Evolutionary conservation across 2,797 vertebrate genomes (phyloP), one percentile per base, ranked within the genome.

Genomic region (Helarctos malayanus): DNA sequence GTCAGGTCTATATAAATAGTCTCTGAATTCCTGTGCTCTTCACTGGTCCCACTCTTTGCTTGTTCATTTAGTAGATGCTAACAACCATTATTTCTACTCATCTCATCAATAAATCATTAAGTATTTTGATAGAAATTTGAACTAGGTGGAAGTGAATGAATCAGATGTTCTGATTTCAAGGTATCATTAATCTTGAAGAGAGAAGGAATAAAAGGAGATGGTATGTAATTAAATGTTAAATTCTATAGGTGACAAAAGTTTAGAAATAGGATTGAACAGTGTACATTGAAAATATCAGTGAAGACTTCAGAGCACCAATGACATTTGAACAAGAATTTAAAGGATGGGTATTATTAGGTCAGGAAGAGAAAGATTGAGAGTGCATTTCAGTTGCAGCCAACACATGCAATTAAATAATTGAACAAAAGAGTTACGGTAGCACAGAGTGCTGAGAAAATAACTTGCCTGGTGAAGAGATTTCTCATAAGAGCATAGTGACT

Each of bases 221-320:
- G 23, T 45, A 27, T 35, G 45, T 76, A 68, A 91, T 63, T 80
- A 95, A 80, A 81, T 29, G n/a, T 1, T 88, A 93, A 94, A 45
- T 80, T 69, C 32, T 41, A n/a, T 56, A 88, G 47, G 3, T 35
- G 63, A 49, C 7, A 32, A 69, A 90, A 61, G 3, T 87, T 54
- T 93, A 88, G n/a, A 83, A 71, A 56, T 15, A 57, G 18, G 4
- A 52, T 18, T 87, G 3, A 83, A 59, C 19, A 59, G 14, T 23
- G 12, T 45, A 27, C 32, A 80, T 41, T 93, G 41, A 59, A 86
- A 94, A 29, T 9, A 47, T 59, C 75, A 84, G 14, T 27, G 2
- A 79, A 65, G 21, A 5, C 73, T 84, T 93, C 47, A 80, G 4
- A 65, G 41, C 79, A 45, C 14, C 63, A 90, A 18, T 75, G 18